Base-by-base conservation (phyloP, 35 echinoderm and acorn worm genomes). In the Anneissia japonica region DNA sequence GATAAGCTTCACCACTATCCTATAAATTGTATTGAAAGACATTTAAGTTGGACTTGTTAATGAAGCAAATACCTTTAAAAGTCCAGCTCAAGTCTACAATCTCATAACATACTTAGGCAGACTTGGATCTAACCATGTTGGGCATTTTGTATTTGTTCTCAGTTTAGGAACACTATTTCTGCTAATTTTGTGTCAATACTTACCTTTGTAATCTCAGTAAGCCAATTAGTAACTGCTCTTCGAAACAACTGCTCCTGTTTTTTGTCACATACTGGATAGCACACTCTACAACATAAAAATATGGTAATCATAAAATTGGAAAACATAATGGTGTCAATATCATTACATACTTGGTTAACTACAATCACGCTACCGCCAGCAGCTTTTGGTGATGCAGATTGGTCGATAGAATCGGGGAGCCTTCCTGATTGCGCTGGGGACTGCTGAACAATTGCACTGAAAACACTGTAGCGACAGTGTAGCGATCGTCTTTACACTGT, bases 241-340 rank as follows among this genome's bases (percentile, higher is more conserved):
- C 96, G 73, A 81, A 94, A 99, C 9, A 56, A 72, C 56, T 99
- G 96, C 46, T 99, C 96, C 29, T 99, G 91, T 74, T 99, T 99
- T 89, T 94, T 99, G 84, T 94, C 92, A 37, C 38, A 39, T 3
- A 99, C 88, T 30, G 96, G 96, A 92, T 92, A 99, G 46, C 92
- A 99, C 74, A 91, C 82, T 45, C 96, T 99, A 74, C 46, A 85
- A 82, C 17, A 36, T 17, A 64, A 88, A 75, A 36, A 39, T 36
- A 80, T 43, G 79, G 28, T 31, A 46, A 72, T 12, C 45, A 1
- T 21, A 34, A 23, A 16, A 85, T 39, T 9, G 35, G 79, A 23
- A 87, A 13, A 3, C 21, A 36, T n/a, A 85, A 75, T 34, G 55
- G n/a, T n/a, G n/a, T n/a, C n/a, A n/a, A n/a, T n/a, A n/a, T 72